These are phyloP conservation scores for Aleadryas rufinucha DNA, from an alignment of 2,113 vertebrate species.

Conservation along the genomic window DNA sequence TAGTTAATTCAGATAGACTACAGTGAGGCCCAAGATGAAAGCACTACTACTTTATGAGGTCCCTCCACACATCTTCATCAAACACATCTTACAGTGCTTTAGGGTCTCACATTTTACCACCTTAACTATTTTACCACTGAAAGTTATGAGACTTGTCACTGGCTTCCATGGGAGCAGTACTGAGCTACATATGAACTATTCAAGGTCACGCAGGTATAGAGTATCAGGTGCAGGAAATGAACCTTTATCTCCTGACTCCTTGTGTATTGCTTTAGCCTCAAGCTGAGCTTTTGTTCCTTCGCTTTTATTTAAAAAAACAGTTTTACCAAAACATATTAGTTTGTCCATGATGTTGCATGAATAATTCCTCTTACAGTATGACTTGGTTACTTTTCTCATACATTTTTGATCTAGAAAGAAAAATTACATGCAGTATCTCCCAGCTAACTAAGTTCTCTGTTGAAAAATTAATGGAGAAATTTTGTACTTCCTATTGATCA, in stretches of 20 bases:
- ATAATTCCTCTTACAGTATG: neutral
- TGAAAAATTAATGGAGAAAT: constrained; percentile 3
- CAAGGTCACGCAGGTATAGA: neutral
- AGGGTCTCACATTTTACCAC: neutral
- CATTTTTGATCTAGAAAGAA: neutral
- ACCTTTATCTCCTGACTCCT: neutral
- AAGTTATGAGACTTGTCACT: neutral
- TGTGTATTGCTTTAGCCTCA: neutral
- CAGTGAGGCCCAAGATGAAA: neutral
- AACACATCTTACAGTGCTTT: neutral
- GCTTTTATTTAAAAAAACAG: neutral
- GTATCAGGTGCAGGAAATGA: neutral
- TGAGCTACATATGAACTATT: neutral
- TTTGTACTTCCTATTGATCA: neutral
- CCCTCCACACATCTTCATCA: neutral
- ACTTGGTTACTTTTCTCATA: neutral
- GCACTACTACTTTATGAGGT: neutral
- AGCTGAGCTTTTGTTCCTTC: neutral
- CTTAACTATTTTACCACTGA: neutral
- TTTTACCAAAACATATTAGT: neutral
- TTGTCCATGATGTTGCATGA: neutral
- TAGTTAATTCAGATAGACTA: neutral
- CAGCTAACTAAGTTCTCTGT: neutral
- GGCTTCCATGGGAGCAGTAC: neutral
- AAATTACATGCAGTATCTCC: neutral